Base-by-base conservation (phyloP, 2,888 invertebrate genomes). In the Rhamnusium bicolor region DNA sequence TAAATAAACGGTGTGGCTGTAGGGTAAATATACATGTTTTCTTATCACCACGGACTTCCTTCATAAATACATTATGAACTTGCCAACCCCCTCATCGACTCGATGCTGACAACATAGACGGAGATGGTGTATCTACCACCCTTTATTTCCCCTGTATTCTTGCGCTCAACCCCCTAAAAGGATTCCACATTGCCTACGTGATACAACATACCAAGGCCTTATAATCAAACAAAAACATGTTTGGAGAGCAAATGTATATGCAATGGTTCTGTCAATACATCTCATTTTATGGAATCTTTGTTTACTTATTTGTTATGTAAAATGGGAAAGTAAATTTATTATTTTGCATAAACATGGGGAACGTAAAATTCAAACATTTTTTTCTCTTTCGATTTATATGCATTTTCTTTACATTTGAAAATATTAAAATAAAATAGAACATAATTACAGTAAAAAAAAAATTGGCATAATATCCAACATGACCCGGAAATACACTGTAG, bases 61-160 rank as follows among this genome's bases (percentile, higher is more conserved):
- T 56, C 72, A 74, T 80, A 80, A 80, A 80, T 80, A 78, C 77
- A 73, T 78, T 78, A 80, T 75, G 79, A 78, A 74, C 66, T 62
- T 66, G 75, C 74, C 73, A 71, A 49, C 54, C 58, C 27, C 27
- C 49, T 63, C 49, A 63, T 63, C 63, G 63, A 63, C 63, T 47
- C 63, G 29, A 16, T 18, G 49, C 63, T 63, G 53, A 32, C 65
- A 53, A 53, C 65, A 21, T 29, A 65, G n/a, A 19, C 65, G 3
- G 32, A 65, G 53, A 65, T 19, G 65, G 14, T 53, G 32, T 65
- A 65, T 65, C 53, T 18, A 16, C 65, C 32, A 5, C 32, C 53
- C 19, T 53, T 32, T 40, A 14, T 27, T 27, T 27, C 63, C 49
- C 19, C 29, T 46, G 46, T 10, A 58, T 49, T 21, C 53, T 40